A percentile compares a stretch with the other conserved stretches of the same genome.
phyloP scores from a whole-genome alignment of 2,113 vertebrate genomes.

The Onychorhynchus coronatus region DNA sequence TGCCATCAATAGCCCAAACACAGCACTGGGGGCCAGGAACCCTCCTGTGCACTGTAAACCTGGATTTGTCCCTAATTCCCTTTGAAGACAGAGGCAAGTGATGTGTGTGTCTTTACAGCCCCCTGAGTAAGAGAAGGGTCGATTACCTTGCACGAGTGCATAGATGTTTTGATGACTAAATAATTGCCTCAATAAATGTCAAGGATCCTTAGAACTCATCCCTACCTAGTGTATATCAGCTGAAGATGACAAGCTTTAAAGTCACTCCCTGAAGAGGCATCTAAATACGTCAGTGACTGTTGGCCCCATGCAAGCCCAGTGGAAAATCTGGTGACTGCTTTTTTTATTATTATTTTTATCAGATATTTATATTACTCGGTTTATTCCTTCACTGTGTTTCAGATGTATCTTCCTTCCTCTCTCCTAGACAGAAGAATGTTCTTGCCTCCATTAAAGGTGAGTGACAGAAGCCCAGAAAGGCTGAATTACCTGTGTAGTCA shows the following conservation, averaged over 20 bases:
- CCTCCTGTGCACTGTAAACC: slow-evolving; percentile 36
- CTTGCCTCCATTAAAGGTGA: not conserved
- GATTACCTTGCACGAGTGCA: not conserved
- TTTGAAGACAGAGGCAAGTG: not conserved
- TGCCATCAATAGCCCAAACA: slow-evolving; percentile 42
- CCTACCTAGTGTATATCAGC: not conserved
- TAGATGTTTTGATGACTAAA: slow-evolving; percentile 9
- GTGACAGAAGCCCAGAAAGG: not conserved
- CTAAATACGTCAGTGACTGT: not conserved
- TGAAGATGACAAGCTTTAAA: not conserved
- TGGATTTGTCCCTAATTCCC: slow-evolving; percentile 41
- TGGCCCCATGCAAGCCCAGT: not conserved
- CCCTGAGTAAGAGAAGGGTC: not conserved
- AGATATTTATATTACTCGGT: not conserved
- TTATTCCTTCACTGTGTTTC: not conserved
- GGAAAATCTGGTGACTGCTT: not conserved
- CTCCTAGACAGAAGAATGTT: not conserved
- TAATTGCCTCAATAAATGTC: slow-evolving; percentile 37
- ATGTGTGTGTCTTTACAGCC: not conserved
- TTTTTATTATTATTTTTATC: not conserved
- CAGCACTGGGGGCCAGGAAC: not conserved
- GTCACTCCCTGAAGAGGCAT: not conserved
- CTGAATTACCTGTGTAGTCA: not conserved
- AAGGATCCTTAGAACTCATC: not conserved
- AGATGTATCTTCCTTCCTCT: not conserved